Percentiles rank a stretch among this genome's conserved stretches.
Conservation (phyloP, 2,888 invertebrate species). For the Epinotia brunnichana region DNA sequence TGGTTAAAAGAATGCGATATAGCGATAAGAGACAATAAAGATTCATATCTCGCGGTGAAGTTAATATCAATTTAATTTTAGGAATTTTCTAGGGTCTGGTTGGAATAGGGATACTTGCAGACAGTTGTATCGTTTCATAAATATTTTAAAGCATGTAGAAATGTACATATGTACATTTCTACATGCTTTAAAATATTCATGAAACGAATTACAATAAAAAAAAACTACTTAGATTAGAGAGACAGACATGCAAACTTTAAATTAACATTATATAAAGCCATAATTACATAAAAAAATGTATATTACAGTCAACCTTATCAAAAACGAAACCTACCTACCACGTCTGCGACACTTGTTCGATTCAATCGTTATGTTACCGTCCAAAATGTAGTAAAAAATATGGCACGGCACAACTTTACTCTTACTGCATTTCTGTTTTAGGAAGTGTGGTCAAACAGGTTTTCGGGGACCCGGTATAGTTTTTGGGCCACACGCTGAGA, state of each 20-base stretch:
- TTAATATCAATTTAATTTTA: slow-evolving; percentile 33
- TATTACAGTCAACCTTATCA: not conserved
- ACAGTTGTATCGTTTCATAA: no score
- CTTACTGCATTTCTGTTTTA: slow-evolving; percentile 4
- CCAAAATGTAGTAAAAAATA: slow-evolving; percentile 2
- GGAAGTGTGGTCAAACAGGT: slow-evolving; percentile 26
- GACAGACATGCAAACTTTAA: not conserved
- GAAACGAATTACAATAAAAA: not conserved
- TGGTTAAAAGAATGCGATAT: slow-evolving; percentile 43
- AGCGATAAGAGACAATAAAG: slow-evolving; percentile 40
- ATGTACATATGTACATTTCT: not conserved
- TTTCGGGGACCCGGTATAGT: slow-evolving; percentile 33
- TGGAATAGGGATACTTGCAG: not conserved
- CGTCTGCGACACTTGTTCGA: slow-evolving; percentile 10
- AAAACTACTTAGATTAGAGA: not conserved
- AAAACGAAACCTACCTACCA: slow-evolving; percentile 15
- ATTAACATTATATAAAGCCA: not conserved
- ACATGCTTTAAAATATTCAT: not conserved
- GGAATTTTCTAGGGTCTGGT: slow-evolving; percentile 30
- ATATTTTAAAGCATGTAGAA: no score
- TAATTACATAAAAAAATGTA: not conserved
- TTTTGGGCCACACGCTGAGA: slow-evolving; percentile 28
- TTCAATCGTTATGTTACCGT: not conserved
- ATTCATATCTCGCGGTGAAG: slow-evolving; percentile 34
- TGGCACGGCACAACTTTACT: not conserved